These are phyloP conservation scores for Plutella xylostella DNA, from an alignment of 2,888 invertebrate genomes.

Conservation along the genomic window DNA sequence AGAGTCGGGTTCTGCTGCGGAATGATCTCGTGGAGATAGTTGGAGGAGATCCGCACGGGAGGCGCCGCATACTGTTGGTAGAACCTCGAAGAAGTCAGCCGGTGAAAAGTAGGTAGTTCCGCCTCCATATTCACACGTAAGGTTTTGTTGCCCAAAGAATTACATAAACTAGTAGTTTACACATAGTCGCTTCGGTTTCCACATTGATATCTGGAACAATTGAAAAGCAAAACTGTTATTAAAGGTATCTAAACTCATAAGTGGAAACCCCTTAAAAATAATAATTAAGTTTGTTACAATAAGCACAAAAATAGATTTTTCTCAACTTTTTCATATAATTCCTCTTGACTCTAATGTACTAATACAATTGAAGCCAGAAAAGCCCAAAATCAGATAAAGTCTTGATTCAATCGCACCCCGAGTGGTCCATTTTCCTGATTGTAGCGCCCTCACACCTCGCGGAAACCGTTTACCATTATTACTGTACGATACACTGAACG, in stretches of 20 bases:
- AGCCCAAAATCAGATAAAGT: too few relatives aligned
- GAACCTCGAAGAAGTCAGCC: conserved; percentile 46
- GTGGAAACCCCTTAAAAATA: conserved; percentile 7
- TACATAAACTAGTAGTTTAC: conserved; percentile 14
- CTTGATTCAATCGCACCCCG: conserved; percentile 31
- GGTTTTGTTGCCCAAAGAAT: conserved; percentile 12
- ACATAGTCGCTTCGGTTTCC: conserved; percentile 1
- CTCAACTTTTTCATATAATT: too few relatives aligned
- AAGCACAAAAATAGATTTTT: too few relatives aligned
- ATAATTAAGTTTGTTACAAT: too few relatives aligned
- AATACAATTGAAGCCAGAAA: too few relatives aligned
- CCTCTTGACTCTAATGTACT: too few relatives aligned
- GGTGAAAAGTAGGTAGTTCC: conserved; percentile 52
- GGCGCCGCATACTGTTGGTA: conserved; percentile 58
- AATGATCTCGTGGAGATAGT: conserved; percentile 53
- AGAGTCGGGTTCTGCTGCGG: conserved; percentile 57
- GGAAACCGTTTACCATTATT: too few relatives aligned
- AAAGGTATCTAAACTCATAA: too few relatives aligned
- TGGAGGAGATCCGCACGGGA: conserved; percentile 45
- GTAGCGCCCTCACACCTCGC: conserved; percentile 25
- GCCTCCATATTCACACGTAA: conserved; percentile 46
- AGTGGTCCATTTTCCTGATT: conserved; percentile 54
- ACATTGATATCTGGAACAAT: conserved; percentile 15
- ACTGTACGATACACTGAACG: not conserved
- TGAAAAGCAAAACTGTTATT: too few relatives aligned